phyloP scores from a whole-genome alignment of 37 sponge, comb jelly and placozoan species.

The Mnemiopsis leidyi region DNA sequence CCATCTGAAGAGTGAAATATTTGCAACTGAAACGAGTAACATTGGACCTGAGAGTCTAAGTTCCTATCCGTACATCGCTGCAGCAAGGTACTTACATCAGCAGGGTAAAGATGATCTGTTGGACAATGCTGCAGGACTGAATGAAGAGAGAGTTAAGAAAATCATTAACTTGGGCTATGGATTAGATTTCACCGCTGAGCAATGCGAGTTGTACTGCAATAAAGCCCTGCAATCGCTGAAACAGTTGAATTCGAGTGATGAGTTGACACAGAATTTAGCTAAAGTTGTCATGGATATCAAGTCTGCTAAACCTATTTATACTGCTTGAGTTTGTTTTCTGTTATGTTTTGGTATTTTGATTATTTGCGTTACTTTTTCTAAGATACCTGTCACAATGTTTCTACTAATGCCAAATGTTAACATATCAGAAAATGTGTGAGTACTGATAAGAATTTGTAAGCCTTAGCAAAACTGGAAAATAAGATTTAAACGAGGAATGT shows the following conservation, averaged over 20 bases:
- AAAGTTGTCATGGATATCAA: constrained; percentile 13
- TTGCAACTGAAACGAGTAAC: not conserved
- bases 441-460: no score
- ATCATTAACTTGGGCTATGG: not conserved
- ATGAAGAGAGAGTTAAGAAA: not conserved
- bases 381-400: no score
- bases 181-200: not conserved
- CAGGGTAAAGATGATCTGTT: not conserved
- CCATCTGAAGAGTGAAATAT: constrained; percentile 16
- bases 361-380: not conserved
- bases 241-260: not conserved
- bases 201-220: constrained; percentile 11
- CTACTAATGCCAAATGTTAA: not conserved
- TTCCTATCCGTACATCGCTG: constrained; percentile 12
- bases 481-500: no score
- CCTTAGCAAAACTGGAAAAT: no score
- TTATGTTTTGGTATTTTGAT: not conserved
- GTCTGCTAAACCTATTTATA: constrained; percentile 2
- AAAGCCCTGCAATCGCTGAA: not conserved
- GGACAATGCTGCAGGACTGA: not conserved
- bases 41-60: not conserved
- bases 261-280: not conserved
- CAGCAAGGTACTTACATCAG: not conserved
- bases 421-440: no score
- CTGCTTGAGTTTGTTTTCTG: not conserved